Base-by-base conservation (phyloP, 92 coral and sea anemone species). In the Epizoanthus illoricatus region DNA sequence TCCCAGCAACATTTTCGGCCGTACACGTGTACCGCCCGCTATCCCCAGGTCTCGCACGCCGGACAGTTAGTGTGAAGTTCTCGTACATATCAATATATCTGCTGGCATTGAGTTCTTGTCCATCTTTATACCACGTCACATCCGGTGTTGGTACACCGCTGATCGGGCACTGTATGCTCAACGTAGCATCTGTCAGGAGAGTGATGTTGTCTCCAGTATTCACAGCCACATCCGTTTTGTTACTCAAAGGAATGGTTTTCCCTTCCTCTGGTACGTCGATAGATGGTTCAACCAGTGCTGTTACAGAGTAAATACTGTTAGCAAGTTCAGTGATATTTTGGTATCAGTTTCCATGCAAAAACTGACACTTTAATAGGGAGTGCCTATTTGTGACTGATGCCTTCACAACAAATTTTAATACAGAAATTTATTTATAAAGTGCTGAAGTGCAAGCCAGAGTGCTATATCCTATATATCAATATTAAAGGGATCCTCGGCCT, bases 201-300 rank as follows among this genome's bases (percentile, higher is more conserved):
- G 92, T 90, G 49, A 94, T 68, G 79, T 76, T 85, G 76, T 89
- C 93, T 33, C 98, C 96, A 17, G 86, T 80, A 39, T 85, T 87
- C 68, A 87, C 42, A 56, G 42, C 59, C 5, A 91, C 78, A 7
- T 88, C 90, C 45, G 60, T 85, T 10, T 88, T 90, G 60, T 88
- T 85, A 5, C 87, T 69, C 20, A 89, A 84, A 52, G 91, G 82
- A 28, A 87, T 20, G 10, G 20, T 41, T 10, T 83, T 83, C 11
- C 86, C 75, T 54, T 87, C 80, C 80, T 21, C 74, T 33, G 81
- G 91, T 24, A 85, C 69, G 52, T 71, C 41, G 64, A 88, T 88
- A 2, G 70, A 64, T 74, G 91, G 86, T 21, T 18, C 75, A 19
- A 81, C 76, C 65, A 57, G 40, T 49, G 42, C 85, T 81, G 54